Base-by-base conservation (phyloP, 2,888 invertebrate species). In the Uropetala carovei region DNA sequence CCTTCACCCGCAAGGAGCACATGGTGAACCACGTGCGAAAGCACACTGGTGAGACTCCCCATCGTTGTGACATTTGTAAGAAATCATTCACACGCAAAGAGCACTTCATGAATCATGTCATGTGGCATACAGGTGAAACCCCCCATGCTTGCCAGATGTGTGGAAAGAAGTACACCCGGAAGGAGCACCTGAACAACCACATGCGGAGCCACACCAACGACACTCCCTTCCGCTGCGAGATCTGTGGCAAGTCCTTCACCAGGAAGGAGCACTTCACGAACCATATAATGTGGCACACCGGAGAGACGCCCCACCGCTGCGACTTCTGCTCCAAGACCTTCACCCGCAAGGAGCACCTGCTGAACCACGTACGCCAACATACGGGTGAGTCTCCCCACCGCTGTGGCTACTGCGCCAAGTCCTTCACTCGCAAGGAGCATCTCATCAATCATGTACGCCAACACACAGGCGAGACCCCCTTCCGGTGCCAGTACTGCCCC, bases 241-340 rank as follows among this genome's bases (percentile, higher is more conserved):
- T 94, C 89, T 94, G 94, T 93, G 94, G 94, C 92, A 98, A 98
- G 95, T 97, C 97, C 93, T 98, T 98, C 95, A 98, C 98, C 93
- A 96, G 98, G 95, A 98, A 98, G 96, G 98, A 98, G 96, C 98
- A 98, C 95, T 98, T 98, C 96, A 97, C 97, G 96, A 98, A 98
- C 96, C 98, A 98, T 96, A 98, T 98, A 95, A 96, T 98, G 96
- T 98, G 98, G 98, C 98, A 98, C 95, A 98, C 98, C 94, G 98
- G 97, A 85, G 97, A 97, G 94, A 97, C 97, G 0, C 97, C 97
- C 30, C 97, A 97, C 94, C 96, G 97, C 85, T 97, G 97, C 94
- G 97, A 97, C 94, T 97, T 97, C 95, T 97, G 97, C 94, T 97
- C 97, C 43, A 97, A 97, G 95, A 97, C 97, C 10, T 97, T 97